These are phyloP conservation scores for Phenacoccus solenopsis DNA, from an alignment of 1,140 invertebrate genomes.

Conservation along the genomic window DNA sequence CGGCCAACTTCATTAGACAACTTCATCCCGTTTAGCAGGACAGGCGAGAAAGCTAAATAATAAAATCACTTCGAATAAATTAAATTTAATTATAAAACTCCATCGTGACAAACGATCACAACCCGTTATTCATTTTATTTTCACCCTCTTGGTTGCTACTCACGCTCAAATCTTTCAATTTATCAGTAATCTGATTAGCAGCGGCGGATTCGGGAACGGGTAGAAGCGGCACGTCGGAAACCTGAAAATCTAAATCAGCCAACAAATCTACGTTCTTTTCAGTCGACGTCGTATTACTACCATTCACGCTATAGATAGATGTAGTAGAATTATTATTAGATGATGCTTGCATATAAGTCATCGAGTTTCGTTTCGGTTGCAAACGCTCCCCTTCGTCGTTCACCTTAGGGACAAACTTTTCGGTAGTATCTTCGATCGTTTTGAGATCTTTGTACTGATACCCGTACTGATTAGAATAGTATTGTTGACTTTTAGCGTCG, in stretches of 20 bases:
- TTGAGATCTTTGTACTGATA: not conserved
- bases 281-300: not conserved
- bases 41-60: too few relatives aligned
- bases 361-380: not conserved
- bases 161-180: not conserved
- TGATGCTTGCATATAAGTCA: slow-evolving; percentile 6
- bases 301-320: not conserved
- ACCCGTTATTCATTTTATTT: too few relatives aligned
- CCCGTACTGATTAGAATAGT: not conserved
- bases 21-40: too few relatives aligned
- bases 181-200: not conserved
- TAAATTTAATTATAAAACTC: too few relatives aligned
- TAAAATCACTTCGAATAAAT: too few relatives aligned
- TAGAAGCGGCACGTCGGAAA: not conserved
- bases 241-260: not conserved
- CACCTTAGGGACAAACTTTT: not conserved
- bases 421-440: not conserved
- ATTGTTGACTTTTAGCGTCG: not conserved
- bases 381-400: not conserved
- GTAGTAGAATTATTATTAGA: not conserved
- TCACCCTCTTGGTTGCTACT: too few relatives aligned
- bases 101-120: too few relatives aligned
- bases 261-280: not conserved
- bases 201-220: not conserved
- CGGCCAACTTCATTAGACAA: too few relatives aligned